Base-by-base conservation (phyloP, 2,113 vertebrate genomes). In the Aphyosemion australe region DNA sequence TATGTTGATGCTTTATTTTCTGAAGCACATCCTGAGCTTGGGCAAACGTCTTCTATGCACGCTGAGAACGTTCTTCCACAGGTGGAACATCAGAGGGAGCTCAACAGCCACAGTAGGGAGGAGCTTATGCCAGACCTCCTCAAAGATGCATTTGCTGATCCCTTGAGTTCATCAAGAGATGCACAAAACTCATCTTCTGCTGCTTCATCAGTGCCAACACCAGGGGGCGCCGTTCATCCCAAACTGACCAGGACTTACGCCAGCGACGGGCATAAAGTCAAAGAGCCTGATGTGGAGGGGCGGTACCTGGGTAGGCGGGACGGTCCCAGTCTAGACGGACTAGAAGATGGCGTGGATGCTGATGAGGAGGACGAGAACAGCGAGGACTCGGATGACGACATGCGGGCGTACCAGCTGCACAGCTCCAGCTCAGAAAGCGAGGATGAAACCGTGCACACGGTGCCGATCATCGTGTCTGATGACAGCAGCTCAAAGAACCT, bases 281-380 rank as follows among this genome's bases (percentile, higher is more conserved):
- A 96, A 87, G 97, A 99, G 74, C 94, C 95, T 0, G 96, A 98
- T 19, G 82, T 96, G 12, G 97, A 99, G 82, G 97, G 97, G 0
- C 94, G 95, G 20, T 98, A 95, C 70, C 91, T 99, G 0, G 94
- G 95, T 32, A 96, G 95, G 46, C 88, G 94, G 0, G 91, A 94
- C 0, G 88, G 91, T 50, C 80, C 91, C 0, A 89, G 90, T 11
- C 5, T 56, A 15, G 94, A 61, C 53, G 93, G 0, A 72, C 86
- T 87, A 0, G 95, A 98, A 83, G 96, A 98, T 0, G 95, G 94
- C 0, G 88, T 94, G 19, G 93, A 93, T 2, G 93, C 91, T 0
- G 93, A 93, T 5, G 96, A 99, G 82, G 97, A 99, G 76, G 95
- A 97, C n/a, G 97, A 96, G 70, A 97, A 97, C 92, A 99, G 97